phyloP scores from a whole-genome alignment of 1,140 invertebrate genomes.

The Drosophila nebulosa region DNA sequence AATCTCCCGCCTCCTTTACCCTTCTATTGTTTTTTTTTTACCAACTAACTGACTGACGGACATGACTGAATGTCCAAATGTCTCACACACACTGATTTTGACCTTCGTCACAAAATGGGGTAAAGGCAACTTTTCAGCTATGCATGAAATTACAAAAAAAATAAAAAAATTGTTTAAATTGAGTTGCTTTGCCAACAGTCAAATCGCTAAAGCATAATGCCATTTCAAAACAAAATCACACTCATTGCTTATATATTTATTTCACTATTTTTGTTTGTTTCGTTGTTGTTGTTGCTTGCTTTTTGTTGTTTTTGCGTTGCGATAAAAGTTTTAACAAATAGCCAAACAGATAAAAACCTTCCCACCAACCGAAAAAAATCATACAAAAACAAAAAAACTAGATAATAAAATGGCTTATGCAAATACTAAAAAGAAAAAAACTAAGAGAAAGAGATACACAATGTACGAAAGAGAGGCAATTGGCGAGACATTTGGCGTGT shows the following conservation, averaged over 20 bases:
- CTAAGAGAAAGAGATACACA: not conserved
- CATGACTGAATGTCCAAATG: not conserved
- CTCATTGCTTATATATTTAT: constrained; percentile 59
- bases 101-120: not conserved
- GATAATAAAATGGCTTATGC: constrained; percentile 76
- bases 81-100: not conserved
- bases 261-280: constrained; percentile 20
- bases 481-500: not conserved
- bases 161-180: constrained; percentile 13
- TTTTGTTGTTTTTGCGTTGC: constrained; percentile 52
- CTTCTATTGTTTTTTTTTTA: not conserved
- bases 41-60: not conserved
- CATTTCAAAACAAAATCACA: not conserved
- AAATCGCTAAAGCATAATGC: not conserved
- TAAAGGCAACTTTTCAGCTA: not conserved
- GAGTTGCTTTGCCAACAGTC: not conserved
- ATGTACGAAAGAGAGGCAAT: not conserved
- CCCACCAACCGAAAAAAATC: not conserved
- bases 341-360: constrained; percentile 62
- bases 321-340: constrained; percentile 79
- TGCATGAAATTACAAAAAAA: not conserved
- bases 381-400: constrained; percentile 24
- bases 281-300: constrained; percentile 26
- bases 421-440: constrained; percentile 59
- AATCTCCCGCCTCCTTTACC: not conserved